Percentiles rank a stretch among this genome's conserved stretches.
Conservation (phyloP, 2,888 invertebrate species). For the Darwinula stevensoni region DNA sequence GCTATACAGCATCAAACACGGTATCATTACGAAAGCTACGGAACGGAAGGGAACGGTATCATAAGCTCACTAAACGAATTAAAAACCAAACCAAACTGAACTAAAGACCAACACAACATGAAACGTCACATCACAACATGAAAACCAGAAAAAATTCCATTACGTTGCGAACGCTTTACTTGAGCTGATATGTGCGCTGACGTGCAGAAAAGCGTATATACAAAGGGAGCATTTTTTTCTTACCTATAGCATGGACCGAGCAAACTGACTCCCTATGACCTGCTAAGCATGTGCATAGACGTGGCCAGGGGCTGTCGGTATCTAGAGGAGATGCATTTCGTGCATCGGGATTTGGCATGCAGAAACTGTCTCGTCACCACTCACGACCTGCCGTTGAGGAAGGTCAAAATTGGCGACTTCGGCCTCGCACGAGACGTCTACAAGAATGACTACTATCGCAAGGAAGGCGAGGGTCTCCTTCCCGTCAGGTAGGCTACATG, state of each 20-base stretch:
- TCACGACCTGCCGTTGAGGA: too few species aligned
- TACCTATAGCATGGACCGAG: not conserved
- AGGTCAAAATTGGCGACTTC: conserved; percentile 95
- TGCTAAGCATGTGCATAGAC: conserved; percentile 75
- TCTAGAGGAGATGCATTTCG: conserved; percentile 85
- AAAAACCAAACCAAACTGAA: too few species aligned
- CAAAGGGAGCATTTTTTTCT: conserved; percentile 1
- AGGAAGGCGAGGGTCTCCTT: conserved; percentile 58
- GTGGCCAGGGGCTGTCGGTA: conserved; percentile 85
- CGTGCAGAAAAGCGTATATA: too few species aligned
- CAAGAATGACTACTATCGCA: conserved; percentile 87
- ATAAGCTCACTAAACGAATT: too few species aligned
- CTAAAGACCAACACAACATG: too few species aligned
- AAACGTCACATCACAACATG: too few species aligned
- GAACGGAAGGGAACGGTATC: too few species aligned
- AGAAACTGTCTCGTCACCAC: conserved; percentile 61
- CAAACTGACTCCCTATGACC: conserved; percentile 30
- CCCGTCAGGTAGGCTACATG: conserved; percentile 33
- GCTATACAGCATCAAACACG: too few species aligned
- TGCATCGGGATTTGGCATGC: conserved; percentile 83
- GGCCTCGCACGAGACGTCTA: conserved; percentile 88
- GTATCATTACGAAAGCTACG: too few species aligned
- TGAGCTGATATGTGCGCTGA: too few species aligned
- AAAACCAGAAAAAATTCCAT: too few species aligned
- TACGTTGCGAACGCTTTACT: too few species aligned